These are phyloP conservation scores for Trissonchulus sp. DNA, from an alignment of 2,888 invertebrate species.

Conservation along the genomic window DNA sequence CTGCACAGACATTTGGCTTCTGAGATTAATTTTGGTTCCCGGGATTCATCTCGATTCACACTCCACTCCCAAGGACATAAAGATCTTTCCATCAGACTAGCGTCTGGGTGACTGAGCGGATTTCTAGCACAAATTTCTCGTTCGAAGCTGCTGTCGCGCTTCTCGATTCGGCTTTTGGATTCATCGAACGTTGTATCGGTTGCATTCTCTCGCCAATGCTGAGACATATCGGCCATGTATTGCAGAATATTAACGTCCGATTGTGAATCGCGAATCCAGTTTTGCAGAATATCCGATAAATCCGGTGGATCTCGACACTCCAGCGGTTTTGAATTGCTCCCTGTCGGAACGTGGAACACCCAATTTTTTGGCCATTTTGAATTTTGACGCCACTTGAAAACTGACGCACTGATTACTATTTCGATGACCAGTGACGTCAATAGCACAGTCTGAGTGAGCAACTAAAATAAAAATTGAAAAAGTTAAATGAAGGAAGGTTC, in stretches of 20 bases:
- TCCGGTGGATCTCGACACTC: background rate
- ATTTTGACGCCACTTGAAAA: background rate
- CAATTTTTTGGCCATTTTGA: background rate
- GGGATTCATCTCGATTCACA: constrained; percentile 44
- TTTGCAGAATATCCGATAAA: background rate
- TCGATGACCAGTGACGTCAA: too few relatives aligned
- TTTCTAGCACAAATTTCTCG: background rate
- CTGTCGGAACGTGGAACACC: background rate
- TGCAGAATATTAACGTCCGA: background rate
- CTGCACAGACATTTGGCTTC: constrained; percentile 46
- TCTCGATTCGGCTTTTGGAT: too few relatives aligned
- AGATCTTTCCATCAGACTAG: constrained; percentile 24
- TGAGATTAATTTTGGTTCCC: constrained; percentile 46
- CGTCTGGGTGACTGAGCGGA: background rate
- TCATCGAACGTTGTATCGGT: background rate
- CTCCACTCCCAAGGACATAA: constrained; percentile 35
- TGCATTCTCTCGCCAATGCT: background rate
- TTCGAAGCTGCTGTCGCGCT: background rate
- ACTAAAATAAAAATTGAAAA: too few relatives aligned
- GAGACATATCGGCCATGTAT: background rate
- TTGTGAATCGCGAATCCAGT: background rate
- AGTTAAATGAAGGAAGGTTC: too few relatives aligned
- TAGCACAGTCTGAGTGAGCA: too few relatives aligned
- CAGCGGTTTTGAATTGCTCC: too few relatives aligned
- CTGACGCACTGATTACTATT: too few relatives aligned